These are phyloP conservation scores for Bombus picipes DNA, from an alignment of 1,140 invertebrate genomes.

Conservation along the genomic window DNA sequence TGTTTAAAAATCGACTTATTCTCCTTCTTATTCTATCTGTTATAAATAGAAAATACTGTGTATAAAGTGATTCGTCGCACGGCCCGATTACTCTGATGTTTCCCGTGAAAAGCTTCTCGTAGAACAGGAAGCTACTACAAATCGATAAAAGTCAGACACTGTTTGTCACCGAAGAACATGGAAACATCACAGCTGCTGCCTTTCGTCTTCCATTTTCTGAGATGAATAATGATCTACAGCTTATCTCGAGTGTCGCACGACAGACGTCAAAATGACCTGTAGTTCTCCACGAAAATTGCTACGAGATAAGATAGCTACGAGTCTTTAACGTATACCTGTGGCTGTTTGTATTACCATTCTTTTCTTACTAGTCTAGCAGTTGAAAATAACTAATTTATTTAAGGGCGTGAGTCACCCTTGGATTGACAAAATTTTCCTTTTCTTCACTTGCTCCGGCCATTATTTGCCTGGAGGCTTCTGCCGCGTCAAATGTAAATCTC, in stretches of 20 bases:
- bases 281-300: not conserved
- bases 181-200: not conserved
- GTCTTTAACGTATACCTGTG: not conserved
- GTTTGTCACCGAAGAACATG: not conserved
- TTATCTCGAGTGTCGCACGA: constrained; percentile 3
- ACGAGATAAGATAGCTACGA: not conserved
- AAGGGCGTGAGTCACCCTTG: not conserved
- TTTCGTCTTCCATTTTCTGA: not conserved
- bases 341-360: not conserved
- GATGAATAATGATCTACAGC: constrained; percentile 11
- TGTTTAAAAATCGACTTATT: not conserved
- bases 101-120: not conserved
- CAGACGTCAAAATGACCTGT: not conserved
- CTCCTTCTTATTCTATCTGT: not conserved
- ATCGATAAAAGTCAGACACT: not conserved
- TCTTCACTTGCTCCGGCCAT: constrained; percentile 35
- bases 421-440: constrained; percentile 38
- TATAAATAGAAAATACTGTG: too few relatives aligned
- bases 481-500: constrained; percentile 72
- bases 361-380: too few relatives aligned
- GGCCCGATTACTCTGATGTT: too few relatives aligned
- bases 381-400: not conserved
- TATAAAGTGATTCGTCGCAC: not conserved
- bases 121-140: not conserved
- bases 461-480: constrained; percentile 34